A percentile compares a stretch with the other conserved stretches of the same genome.
phyloP scores from a whole-genome alignment of 2,888 invertebrate species.

The Pantelozetes paolii region DNA sequence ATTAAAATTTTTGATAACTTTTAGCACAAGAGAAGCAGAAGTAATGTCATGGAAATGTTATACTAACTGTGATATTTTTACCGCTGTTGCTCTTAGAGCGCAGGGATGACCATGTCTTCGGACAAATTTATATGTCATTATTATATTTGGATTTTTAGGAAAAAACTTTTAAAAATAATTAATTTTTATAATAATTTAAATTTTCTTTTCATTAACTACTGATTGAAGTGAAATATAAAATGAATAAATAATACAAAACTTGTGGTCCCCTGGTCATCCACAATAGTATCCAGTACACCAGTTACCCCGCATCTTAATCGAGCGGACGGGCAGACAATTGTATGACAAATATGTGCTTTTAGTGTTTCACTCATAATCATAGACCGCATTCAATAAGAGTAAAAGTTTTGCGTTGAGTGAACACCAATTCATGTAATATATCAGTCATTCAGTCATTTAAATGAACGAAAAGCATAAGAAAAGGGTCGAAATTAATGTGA shows the following conservation, averaged over 20 bases:
- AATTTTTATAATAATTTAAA: too few species aligned
- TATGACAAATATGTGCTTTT: conserved; percentile 33
- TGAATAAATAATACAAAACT: too few species aligned
- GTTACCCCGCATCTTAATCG: neutral
- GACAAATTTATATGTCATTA: too few species aligned
- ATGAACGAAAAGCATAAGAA: conserved; percentile 13
- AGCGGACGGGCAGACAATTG: conserved; percentile 19
- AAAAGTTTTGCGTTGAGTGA: conserved; percentile 15
- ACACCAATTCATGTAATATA: neutral
- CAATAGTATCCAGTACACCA: neutral
- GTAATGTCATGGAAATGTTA: neutral
- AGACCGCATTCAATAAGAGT: neutral
- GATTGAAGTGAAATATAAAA: too few species aligned
- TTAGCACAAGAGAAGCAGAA: conserved; percentile 21
- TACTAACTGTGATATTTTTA: too few species aligned
- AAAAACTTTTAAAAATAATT: too few species aligned
- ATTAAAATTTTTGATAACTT: conserved; percentile 7
- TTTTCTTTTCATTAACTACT: too few species aligned
- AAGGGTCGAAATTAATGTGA: conserved; percentile 26
- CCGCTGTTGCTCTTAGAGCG: too few species aligned
- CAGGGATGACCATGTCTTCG: too few species aligned
- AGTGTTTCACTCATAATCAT: conserved; percentile 20
- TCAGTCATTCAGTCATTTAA: neutral
- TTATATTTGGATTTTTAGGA: too few species aligned
- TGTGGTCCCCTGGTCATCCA: neutral